Evolutionary conservation across 2,113 vertebrate species (phyloP).

Genomic region (Eulacestoma nigropectus): DNA sequence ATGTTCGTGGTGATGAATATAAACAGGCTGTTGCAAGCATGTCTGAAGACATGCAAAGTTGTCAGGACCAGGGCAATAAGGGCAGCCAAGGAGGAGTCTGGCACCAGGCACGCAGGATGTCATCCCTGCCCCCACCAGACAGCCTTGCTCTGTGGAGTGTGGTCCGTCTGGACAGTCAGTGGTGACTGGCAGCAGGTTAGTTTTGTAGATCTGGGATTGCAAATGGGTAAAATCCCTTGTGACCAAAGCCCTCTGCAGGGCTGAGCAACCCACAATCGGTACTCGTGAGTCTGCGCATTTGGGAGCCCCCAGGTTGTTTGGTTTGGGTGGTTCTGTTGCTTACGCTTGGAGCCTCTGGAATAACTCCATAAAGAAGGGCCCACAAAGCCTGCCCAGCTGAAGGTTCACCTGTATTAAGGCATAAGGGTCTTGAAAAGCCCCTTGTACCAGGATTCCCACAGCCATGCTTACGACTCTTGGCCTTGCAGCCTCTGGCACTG

Average conservation of each 20-base stretch:
- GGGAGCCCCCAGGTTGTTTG: neutral
- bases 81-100: neutral
- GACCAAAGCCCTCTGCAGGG: neutral
- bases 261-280: neutral
- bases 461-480: fast-evolving
- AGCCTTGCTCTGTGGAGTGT: neutral
- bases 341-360: neutral
- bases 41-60: neutral
- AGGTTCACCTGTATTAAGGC: neutral
- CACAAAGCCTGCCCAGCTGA: neutral
- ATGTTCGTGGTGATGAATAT: neutral
- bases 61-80: neutral
- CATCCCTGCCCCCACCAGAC: neutral
- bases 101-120: neutral
- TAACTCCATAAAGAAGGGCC: neutral
- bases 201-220: neutral
- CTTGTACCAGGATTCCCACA: neutral
- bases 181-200: neutral
- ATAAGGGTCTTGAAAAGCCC: neutral
- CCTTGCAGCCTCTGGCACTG: neutral
- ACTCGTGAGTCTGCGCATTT: neutral
- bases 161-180: fast-evolving
- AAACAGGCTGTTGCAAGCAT: conserved; percentile 37
- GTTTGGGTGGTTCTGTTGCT: neutral
- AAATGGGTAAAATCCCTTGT: neutral